These are phyloP conservation scores for Cryptocephalus moraei DNA, from an alignment of 2,888 invertebrate species.

Conservation along the genomic window DNA sequence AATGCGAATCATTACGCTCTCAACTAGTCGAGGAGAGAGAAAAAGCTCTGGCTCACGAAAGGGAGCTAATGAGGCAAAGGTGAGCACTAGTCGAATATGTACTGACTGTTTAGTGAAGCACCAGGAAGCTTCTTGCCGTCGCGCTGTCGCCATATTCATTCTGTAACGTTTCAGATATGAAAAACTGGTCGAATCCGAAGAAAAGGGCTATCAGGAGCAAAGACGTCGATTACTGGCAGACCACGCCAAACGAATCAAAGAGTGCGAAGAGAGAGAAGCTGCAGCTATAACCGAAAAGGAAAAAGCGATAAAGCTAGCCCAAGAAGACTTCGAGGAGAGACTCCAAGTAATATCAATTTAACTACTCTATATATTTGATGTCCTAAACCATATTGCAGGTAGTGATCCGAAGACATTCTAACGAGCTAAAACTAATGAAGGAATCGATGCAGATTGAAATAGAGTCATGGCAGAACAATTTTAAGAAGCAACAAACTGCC, in stretches of 20 bases:
- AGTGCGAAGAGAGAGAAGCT: conserved; percentile 40
- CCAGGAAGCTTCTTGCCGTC: too few relatives aligned
- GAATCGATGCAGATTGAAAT: conserved; percentile 51
- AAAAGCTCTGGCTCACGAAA: conserved; percentile 49
- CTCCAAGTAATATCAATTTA: conserved; percentile 29
- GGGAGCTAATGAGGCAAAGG: conserved; percentile 48
- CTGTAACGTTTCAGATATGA: conserved; percentile 36
- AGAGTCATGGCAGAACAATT: conserved; percentile 53
- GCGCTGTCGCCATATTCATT: too few relatives aligned
- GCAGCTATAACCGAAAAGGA: conserved; percentile 40
- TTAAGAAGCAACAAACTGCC: conserved; percentile 50
- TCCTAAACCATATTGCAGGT: conserved; percentile 22
- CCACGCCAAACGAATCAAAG: conserved; percentile 33
- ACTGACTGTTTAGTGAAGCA: too few relatives aligned
- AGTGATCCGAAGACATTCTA: conserved; percentile 39
- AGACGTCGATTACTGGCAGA: conserved; percentile 42
- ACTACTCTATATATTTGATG: not conserved
- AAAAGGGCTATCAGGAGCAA: conserved; percentile 46
- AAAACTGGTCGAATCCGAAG: conserved; percentile 45
- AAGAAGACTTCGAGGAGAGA: conserved; percentile 43
- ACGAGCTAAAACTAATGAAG: conserved; percentile 45
- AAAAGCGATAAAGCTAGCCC: conserved; percentile 38
- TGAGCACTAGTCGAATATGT: conserved; percentile 14
- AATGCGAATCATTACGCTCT: conserved; percentile 48
- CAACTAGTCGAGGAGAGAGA: conserved; percentile 54